Conservation (phyloP, 2,888 invertebrate species). For the Ormyrus rosae region DNA sequence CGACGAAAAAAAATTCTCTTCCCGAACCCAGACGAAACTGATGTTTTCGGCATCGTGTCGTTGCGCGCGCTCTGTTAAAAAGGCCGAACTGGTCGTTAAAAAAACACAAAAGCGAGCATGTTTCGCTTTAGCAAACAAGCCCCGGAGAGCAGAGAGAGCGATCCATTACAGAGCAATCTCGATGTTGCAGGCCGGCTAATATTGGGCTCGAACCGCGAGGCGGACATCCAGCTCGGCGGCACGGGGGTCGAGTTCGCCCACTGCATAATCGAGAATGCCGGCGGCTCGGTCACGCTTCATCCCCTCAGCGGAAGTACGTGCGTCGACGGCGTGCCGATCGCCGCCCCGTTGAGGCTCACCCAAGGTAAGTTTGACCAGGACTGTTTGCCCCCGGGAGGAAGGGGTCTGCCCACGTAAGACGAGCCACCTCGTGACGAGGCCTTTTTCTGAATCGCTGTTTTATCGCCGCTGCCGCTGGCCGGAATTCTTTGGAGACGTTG, state of each 20-base stretch:
- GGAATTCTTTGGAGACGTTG: no score
- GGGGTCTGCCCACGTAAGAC: neutral
- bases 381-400: neutral
- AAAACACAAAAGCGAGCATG: neutral
- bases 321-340: constrained; percentile 86
- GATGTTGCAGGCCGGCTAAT: constrained; percentile 85
- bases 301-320: constrained; percentile 84
- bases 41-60: no score
- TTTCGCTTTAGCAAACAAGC: no score
- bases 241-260: constrained; percentile 90
- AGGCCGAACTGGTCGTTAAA: neutral
- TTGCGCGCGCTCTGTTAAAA: no score
- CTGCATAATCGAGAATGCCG: constrained; percentile 91
- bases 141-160: neutral
- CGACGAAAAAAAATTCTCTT: no score
- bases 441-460: neutral
- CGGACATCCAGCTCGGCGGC: constrained; percentile 91
- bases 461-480: no score
- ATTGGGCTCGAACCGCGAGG: constrained; percentile 86
- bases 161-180: no score
- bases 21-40: no score
- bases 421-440: neutral
- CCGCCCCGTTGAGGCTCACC: constrained; percentile 85
- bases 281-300: constrained; percentile 90
- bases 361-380: constrained; percentile 81